A percentile compares a stretch with the other conserved stretches of the same genome.
These are phyloP conservation scores for Habroteleia sp. DNA, from an alignment of 2,888 invertebrate genomes.

Conservation along the genomic window DNA sequence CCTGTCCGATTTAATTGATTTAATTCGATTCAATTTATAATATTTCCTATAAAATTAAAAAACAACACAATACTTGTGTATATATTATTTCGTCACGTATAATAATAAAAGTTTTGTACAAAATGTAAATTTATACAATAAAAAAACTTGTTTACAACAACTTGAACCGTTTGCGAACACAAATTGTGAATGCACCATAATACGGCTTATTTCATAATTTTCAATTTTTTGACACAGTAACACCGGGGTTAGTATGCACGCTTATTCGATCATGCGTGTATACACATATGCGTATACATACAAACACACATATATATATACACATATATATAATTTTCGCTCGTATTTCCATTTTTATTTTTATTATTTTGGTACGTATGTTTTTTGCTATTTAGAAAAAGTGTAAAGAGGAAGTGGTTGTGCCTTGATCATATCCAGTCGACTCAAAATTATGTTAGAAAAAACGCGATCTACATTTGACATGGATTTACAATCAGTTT, in stretches of 20 bases:
- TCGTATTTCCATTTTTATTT: slow-evolving; percentile 53
- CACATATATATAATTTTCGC: slow-evolving; percentile 29
- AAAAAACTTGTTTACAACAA: slow-evolving; percentile 74
- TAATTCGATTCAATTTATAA: slow-evolving; percentile 72
- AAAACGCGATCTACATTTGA: slow-evolving; percentile 36
- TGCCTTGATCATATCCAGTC: slow-evolving; percentile 66
- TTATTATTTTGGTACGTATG: slow-evolving; percentile 32
- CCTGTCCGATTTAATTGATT: slow-evolving; percentile 63
- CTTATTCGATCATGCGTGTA: slow-evolving; percentile 10
- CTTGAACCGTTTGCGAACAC: slow-evolving; percentile 74
- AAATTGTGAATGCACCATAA: slow-evolving; percentile 64
- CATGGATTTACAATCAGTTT: slow-evolving; percentile 32
- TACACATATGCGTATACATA: slow-evolving; percentile 38
- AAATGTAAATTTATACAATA: slow-evolving; percentile 79
- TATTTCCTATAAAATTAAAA: slow-evolving; percentile 80
- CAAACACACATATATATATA: slow-evolving; percentile 36
- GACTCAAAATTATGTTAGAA: slow-evolving; percentile 26
- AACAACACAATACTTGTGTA: slow-evolving; percentile 79
- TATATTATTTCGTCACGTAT: slow-evolving; percentile 79
- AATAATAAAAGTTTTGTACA: slow-evolving; percentile 81
- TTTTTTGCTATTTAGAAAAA: slow-evolving; percentile 71
- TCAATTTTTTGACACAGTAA: slow-evolving; percentile 54
- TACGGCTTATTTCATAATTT: slow-evolving; percentile 19
- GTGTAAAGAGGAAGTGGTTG: slow-evolving; percentile 69
- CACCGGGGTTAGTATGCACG: slow-evolving; percentile 22